Percentiles rank a stretch among this genome's conserved stretches.
Conservation (phyloP, 1,140 invertebrate species). For the Arctopsyche grandis region DNA sequence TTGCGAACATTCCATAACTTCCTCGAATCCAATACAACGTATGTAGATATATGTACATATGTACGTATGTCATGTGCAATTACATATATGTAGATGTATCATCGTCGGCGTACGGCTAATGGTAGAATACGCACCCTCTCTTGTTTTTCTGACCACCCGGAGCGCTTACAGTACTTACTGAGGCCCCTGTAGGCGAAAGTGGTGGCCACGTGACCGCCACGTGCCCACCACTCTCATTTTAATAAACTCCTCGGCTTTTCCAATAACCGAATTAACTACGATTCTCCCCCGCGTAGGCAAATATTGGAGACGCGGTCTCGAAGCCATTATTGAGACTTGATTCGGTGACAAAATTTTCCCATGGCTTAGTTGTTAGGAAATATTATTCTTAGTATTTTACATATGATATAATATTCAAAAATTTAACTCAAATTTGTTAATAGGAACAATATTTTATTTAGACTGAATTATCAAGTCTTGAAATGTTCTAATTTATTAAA, state of each 20-base stretch:
- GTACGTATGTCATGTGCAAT: neutral
- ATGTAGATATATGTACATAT: neutral
- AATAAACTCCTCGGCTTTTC: conserved; percentile 37
- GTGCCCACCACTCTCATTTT: conserved; percentile 28
- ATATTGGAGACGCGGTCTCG: neutral
- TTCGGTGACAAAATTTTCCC: neutral
- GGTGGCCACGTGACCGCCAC: conserved; percentile 23
- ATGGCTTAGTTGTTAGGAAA: too few species aligned
- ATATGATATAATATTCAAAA: too few species aligned
- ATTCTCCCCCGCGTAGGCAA: neutral
- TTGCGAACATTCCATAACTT: too few species aligned
- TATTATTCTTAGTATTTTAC: too few species aligned
- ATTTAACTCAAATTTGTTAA: too few species aligned
- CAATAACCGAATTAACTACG: conserved; percentile 31
- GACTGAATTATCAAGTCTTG: too few species aligned
- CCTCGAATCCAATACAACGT: neutral
- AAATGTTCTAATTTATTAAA: too few species aligned
- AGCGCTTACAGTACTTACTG: neutral
- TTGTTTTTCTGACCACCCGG: conserved; percentile 21
- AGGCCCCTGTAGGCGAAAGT: neutral
- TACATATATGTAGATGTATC: neutral
- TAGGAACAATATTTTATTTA: too few species aligned
- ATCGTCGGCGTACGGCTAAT: too few species aligned
- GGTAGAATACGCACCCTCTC: neutral
- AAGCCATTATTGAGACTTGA: too few species aligned